Conservation (phyloP, 2,113 vertebrate genomes). For the Cnemophilus loriae region DNA sequence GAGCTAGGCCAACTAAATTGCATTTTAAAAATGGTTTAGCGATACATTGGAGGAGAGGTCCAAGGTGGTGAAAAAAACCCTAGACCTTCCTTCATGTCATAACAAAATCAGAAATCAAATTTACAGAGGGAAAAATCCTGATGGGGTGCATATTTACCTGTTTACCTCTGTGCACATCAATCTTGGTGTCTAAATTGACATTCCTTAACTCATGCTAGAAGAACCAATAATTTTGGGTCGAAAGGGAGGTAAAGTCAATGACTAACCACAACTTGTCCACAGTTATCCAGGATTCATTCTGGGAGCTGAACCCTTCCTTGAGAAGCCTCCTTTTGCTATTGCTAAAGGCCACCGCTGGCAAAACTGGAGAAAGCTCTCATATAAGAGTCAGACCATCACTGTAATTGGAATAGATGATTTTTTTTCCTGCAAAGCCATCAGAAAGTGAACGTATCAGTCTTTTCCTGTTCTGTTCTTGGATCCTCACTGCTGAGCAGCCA, state of each 20-base stretch:
- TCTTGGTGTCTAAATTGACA: not conserved
- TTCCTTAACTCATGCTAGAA: not conserved
- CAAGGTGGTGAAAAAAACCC: not conserved
- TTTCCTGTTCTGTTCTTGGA: not conserved
- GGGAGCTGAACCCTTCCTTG: not conserved
- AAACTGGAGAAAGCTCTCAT: not conserved
- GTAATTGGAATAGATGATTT: not conserved
- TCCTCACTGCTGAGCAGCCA: not conserved
- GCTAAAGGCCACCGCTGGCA: not conserved
- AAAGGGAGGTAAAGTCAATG: not conserved
- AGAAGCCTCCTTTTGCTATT: not conserved
- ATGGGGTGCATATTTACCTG: not conserved
- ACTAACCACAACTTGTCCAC: not conserved
- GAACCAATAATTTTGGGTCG: not conserved
- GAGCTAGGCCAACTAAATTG: not conserved
- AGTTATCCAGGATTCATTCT: not conserved
- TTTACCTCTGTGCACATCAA: not conserved
- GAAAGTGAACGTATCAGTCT: not conserved
- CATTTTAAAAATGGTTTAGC: not conserved
- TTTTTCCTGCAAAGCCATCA: not conserved
- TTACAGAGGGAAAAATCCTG: not conserved
- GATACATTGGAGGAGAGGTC: not conserved
- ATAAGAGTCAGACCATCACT: not conserved
- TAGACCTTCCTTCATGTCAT: not conserved
- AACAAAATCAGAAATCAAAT: not conserved